Conservation (phyloP, 2,888 invertebrate genomes). For the Eustalomyia histrio region DNA sequence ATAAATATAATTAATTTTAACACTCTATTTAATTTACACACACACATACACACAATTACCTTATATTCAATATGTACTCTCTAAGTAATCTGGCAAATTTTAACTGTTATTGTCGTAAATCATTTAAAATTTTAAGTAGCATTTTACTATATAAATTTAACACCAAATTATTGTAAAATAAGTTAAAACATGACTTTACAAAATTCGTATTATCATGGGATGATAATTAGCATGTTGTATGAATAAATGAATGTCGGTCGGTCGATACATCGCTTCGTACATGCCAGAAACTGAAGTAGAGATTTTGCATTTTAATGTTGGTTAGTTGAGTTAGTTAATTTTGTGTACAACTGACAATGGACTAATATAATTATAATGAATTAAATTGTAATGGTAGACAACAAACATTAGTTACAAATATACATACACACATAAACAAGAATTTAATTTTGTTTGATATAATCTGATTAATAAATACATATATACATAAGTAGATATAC, state of each 20-base stretch:
- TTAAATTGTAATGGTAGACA: slow-evolving; percentile 56
- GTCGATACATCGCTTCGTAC: background rate
- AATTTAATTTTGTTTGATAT: slow-evolving; percentile 66
- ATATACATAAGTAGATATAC: slow-evolving; percentile 1
- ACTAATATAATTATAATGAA: slow-evolving; percentile 58
- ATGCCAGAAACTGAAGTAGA: background rate
- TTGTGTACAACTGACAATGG: slow-evolving; percentile 37
- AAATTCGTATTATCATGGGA: slow-evolving; percentile 48
- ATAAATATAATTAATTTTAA: background rate
- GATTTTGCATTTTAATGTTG: no score
- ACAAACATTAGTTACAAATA: background rate
- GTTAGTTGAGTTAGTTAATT: background rate
- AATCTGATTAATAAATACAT: slow-evolving; percentile 65
- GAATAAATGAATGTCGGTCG: background rate
- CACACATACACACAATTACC: background rate
- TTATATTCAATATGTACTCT: background rate
- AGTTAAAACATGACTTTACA: slow-evolving; percentile 45
- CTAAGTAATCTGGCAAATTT: background rate
- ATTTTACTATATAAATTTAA: slow-evolving; percentile 44
- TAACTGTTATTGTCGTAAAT: slow-evolving; percentile 7
- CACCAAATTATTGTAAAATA: slow-evolving; percentile 51
- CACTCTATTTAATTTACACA: background rate
- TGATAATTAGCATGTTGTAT: slow-evolving; percentile 28
- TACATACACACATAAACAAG: slow-evolving; percentile 64
- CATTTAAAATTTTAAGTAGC: slow-evolving; percentile 18